These are phyloP conservation scores for Willisornis vidua DNA, from an alignment of 2,113 vertebrate genomes.

Conservation along the genomic window DNA sequence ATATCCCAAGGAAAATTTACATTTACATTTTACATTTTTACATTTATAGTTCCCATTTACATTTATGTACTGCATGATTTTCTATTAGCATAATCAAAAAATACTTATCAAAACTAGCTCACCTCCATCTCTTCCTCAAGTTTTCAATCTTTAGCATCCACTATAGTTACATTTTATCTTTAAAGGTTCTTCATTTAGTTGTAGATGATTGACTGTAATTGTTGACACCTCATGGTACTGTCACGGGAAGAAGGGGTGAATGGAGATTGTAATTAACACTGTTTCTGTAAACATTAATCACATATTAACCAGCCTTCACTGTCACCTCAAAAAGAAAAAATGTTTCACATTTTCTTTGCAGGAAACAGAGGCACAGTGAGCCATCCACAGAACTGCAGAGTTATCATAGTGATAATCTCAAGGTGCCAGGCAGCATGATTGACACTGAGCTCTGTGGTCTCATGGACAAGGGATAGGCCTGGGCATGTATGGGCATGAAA, in stretches of 20 bases:
- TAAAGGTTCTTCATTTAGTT: neutral
- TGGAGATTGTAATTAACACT: neutral
- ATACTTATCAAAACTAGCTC: neutral
- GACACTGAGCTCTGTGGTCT: neutral
- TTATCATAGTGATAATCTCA: neutral
- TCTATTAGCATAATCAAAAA: neutral
- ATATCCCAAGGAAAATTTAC: neutral
- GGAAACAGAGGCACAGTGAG: neutral
- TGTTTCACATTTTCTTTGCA: neutral
- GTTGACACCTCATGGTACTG: neutral
- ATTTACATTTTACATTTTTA: neutral
- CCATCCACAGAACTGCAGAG: neutral
- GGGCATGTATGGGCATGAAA: neutral
- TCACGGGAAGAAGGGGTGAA: neutral
- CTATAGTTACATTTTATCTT: neutral
- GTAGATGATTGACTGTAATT: neutral
- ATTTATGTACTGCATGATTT: neutral
- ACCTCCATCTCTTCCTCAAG: neutral
- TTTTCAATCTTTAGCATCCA: neutral
- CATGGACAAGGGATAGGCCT: neutral
- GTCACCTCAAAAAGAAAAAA: neutral
- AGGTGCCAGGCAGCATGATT: neutral
- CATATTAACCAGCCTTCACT: neutral
- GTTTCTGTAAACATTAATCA: conserved; percentile 5
- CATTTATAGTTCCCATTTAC: neutral